A percentile compares a stretch with the other conserved stretches of the same genome.
Evolutionary conservation across 1,140 invertebrate genomes (phyloP).

Genomic region (Adelges cooleyi): DNA sequence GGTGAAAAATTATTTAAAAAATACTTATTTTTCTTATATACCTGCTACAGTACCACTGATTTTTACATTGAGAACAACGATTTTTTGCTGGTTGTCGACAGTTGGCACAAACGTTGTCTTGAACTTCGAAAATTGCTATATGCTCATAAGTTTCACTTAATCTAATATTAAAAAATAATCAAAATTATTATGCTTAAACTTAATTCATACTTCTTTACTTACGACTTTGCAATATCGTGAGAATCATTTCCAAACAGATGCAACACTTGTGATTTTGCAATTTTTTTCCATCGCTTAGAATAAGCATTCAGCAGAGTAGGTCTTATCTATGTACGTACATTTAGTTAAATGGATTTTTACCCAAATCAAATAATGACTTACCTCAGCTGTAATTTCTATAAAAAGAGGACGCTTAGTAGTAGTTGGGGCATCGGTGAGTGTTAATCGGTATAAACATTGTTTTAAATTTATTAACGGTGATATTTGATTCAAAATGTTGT

Average conservation of each 20-base stretch:
- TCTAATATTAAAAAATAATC: constrained; percentile 30
- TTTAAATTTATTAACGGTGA: constrained; percentile 7
- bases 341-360: neutral
- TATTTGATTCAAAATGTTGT: constrained; percentile 14
- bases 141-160: constrained; percentile 44
- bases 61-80: constrained; percentile 47
- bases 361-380: constrained; percentile 30
- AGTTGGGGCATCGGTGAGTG: constrained; percentile 32
- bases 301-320: constrained; percentile 41
- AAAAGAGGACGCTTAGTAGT: constrained; percentile 39
- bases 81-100: constrained; percentile 45
- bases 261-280: constrained; percentile 46
- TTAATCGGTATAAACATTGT: constrained; percentile 9
- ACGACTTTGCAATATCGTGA: constrained; percentile 39
- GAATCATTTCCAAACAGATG: constrained; percentile 40
- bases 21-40: constrained; percentile 29
- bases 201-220: neutral
- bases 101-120: constrained; percentile 42
- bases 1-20: neutral
- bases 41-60: constrained; percentile 48
- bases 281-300: constrained; percentile 43
- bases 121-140: constrained; percentile 42
- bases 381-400: constrained; percentile 48
- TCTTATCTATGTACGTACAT: constrained; percentile 45
- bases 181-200: neutral